A percentile compares a stretch with the other conserved stretches of the same genome.
These are phyloP conservation scores for Arrhamphus sclerolepis DNA, from an alignment of 2,797 vertebrate species.

Conservation along the genomic window DNA sequence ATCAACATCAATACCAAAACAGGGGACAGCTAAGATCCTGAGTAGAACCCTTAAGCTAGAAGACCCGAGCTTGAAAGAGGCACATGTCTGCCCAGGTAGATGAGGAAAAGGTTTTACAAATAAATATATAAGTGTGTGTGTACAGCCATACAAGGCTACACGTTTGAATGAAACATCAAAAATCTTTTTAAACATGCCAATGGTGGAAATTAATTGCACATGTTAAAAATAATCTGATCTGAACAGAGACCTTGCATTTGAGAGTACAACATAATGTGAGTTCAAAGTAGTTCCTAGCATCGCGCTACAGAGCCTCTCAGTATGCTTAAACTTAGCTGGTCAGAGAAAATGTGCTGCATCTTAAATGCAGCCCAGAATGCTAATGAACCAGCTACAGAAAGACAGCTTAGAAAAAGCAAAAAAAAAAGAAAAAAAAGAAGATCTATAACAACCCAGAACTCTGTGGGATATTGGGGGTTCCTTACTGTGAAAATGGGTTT, in stretches of 20 bases:
- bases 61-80: no score
- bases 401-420: slow-evolving; percentile 26
- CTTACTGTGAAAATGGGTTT: slow-evolving; percentile 59
- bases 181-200: background rate
- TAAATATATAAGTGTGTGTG: background rate
- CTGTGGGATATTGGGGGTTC: slow-evolving; percentile 54
- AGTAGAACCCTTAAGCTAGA: no score
- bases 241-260: slow-evolving; percentile 2
- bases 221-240: background rate
- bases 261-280: background rate
- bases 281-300: slow-evolving; percentile 38
- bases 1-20: no score
- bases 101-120: no score
- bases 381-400: slow-evolving; percentile 67
- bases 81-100: no score
- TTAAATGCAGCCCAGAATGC: slow-evolving; percentile 51
- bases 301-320: slow-evolving; percentile 15
- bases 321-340: slow-evolving; percentile 25
- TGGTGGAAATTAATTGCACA: background rate
- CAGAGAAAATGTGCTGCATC: slow-evolving; percentile 37
- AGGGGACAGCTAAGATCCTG: no score
- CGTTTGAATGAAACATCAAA: background rate
- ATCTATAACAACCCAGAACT: slow-evolving; percentile 56
- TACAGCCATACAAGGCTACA: background rate
- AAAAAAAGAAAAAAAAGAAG: slow-evolving; percentile 29